Percentiles rank a stretch among this genome's conserved stretches.
phyloP scores from a whole-genome alignment of 2,888 invertebrate species.

The Loripinus fragilis region DNA sequence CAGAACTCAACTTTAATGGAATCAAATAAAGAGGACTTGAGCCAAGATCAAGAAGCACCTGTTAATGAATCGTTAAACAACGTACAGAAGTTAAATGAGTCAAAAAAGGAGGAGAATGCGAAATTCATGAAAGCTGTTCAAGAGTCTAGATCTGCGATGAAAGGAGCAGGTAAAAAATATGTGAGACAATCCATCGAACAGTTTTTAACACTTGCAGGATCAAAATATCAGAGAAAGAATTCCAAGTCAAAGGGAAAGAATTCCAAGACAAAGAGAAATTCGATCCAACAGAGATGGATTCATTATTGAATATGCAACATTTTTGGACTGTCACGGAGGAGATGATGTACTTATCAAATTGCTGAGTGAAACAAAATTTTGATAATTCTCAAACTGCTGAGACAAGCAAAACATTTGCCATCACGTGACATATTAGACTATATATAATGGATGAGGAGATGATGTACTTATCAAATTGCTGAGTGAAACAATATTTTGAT shows the following conservation, averaged over 20 bases:
- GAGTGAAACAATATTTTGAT: neutral
- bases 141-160: neutral
- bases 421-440: no score
- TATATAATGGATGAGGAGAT: no score
- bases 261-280: neutral
- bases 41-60: neutral
- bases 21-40: neutral
- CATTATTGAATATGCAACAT: neutral
- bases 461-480: neutral
- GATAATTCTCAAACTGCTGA: neutral
- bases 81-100: neutral
- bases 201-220: neutral
- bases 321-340: neutral
- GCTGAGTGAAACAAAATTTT: neutral
- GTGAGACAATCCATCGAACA: neutral
- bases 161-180: neutral
- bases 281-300: conserved; percentile 6
- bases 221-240: neutral
- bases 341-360: conserved; percentile 3
- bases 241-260: neutral
- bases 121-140: neutral
- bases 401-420: neutral
- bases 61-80: neutral
- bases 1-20: no score
- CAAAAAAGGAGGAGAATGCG: neutral